phyloP scores from a whole-genome alignment of 2,113 vertebrate genomes.

The Acrocephalus arundinaceus region DNA sequence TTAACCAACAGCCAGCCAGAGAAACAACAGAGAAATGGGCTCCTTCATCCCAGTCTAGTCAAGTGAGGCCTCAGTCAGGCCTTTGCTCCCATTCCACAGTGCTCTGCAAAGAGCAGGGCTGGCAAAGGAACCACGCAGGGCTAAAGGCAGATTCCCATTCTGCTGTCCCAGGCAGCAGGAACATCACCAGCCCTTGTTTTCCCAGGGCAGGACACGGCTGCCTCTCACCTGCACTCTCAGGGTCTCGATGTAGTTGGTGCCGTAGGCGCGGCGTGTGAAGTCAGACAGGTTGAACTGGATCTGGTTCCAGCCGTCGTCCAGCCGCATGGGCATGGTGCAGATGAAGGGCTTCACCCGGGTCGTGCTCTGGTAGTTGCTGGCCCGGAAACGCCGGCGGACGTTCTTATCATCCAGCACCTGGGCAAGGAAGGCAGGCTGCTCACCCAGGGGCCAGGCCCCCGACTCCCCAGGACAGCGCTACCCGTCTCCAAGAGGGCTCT shows the following conservation, averaged over 20 bases:
- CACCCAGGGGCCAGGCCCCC: not conserved
- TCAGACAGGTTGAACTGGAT: conserved; percentile 97
- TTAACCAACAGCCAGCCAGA: not conserved
- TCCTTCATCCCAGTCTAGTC: not conserved
- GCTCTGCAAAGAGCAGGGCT: not conserved
- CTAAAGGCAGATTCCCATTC: not conserved
- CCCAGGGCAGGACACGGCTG: fast-evolving
- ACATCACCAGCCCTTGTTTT: fast-evolving
- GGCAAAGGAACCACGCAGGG: not conserved
- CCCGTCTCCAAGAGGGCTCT: not conserved
- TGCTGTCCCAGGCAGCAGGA: not conserved
- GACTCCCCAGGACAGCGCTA: not conserved
- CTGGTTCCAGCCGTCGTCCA: conserved; percentile 98
- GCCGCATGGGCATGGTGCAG: conserved; percentile 97
- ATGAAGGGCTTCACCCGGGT: conserved; percentile 96
- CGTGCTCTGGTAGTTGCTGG: conserved; percentile 96
- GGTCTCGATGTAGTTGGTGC: conserved; percentile 96
- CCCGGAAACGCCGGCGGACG: conserved; percentile 90
- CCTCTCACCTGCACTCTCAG: conserved; percentile 88
- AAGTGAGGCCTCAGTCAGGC: fast-evolving
- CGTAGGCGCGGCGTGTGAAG: conserved; percentile 92
- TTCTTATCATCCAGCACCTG: conserved; percentile 99
- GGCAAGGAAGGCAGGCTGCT: not conserved
- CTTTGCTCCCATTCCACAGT: not conserved
- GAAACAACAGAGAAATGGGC: not conserved